Evolutionary conservation across 2,888 invertebrate species (phyloP).

Genomic region (Clistopyga incitator): DNA sequence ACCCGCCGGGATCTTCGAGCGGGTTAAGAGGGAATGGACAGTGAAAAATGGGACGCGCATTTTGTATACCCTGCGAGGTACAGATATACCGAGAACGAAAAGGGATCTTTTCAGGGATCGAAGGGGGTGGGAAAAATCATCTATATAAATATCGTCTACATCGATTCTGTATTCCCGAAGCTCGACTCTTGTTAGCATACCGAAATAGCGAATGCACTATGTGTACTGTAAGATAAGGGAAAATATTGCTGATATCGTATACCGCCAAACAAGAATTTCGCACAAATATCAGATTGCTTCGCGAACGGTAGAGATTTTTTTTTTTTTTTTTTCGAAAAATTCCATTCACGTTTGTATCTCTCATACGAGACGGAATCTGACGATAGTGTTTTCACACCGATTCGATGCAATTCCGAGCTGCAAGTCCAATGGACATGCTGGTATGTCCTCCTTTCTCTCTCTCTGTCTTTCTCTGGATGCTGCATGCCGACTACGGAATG

Average conservation of each 20-base stretch:
- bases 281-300: background rate
- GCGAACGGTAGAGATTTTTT: background rate
- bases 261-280: background rate
- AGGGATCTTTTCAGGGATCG: background rate
- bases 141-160: constrained; percentile 32
- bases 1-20: constrained; percentile 1
- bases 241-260: constrained; percentile 13
- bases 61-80: constrained; percentile 8
- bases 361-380: background rate
- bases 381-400: constrained; percentile 46
- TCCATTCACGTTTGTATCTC: background rate
- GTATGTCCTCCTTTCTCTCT: background rate
- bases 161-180: background rate
- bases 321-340: background rate
- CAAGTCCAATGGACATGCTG: constrained; percentile 13
- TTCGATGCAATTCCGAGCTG: constrained; percentile 21
- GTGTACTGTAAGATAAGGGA: background rate
- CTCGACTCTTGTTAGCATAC: constrained; percentile 29
- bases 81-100: background rate
- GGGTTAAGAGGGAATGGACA: constrained; percentile 59
- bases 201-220: constrained; percentile 5
- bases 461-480: background rate
- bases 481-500: constrained; percentile 8
- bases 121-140: background rate
- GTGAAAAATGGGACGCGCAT: constrained; percentile 54